A percentile compares a stretch with the other conserved stretches of the same genome.
phyloP scores from a whole-genome alignment of 2,113 vertebrate genomes.

The Diphyllodes magnificus region DNA sequence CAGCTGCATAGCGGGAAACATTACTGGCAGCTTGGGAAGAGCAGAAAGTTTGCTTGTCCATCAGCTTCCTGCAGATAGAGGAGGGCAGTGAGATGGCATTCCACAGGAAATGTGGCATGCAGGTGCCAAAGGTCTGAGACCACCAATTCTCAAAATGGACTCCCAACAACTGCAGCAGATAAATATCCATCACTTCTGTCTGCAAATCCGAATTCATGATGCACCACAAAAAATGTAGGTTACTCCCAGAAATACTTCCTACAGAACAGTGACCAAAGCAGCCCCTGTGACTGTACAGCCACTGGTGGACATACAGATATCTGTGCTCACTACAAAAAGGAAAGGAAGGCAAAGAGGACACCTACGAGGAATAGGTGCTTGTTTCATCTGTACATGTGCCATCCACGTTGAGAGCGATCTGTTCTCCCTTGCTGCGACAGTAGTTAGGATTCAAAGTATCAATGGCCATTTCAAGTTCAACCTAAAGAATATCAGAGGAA shows the following conservation, averaged over 20 bases:
- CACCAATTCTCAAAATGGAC: not conserved
- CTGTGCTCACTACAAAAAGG: not conserved
- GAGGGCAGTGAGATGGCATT: not conserved
- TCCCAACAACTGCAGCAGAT: not conserved
- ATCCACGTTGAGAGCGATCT: slow-evolving; percentile 95
- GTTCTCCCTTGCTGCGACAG: slow-evolving; percentile 96
- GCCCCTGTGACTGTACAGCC: not conserved
- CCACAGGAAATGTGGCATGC: not conserved
- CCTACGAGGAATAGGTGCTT: slow-evolving; percentile 89
- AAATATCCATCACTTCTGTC: not conserved
- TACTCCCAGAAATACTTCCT: not conserved
- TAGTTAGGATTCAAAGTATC: slow-evolving; percentile 93
- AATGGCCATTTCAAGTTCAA: slow-evolving; percentile 89
- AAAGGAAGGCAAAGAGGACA: slow-evolving; percentile 1
- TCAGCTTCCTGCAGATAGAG: slow-evolving; percentile 83
- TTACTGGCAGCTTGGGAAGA: slow-evolving; percentile 94
- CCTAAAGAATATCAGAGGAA: slow-evolving; percentile 59
- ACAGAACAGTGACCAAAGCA: not conserved
- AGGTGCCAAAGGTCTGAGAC: not conserved
- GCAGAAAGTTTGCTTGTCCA: slow-evolving; percentile 95
- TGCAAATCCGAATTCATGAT: not conserved
- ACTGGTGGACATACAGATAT: not conserved
- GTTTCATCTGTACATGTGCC: slow-evolving; percentile 84
- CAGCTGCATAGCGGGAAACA: slow-evolving; percentile 90
- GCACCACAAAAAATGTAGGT: rapidly evolving